Percentiles rank a stretch among this genome's conserved stretches.
Conservation (phyloP, 2,888 invertebrate species). For the Polymixis flavicincta region DNA sequence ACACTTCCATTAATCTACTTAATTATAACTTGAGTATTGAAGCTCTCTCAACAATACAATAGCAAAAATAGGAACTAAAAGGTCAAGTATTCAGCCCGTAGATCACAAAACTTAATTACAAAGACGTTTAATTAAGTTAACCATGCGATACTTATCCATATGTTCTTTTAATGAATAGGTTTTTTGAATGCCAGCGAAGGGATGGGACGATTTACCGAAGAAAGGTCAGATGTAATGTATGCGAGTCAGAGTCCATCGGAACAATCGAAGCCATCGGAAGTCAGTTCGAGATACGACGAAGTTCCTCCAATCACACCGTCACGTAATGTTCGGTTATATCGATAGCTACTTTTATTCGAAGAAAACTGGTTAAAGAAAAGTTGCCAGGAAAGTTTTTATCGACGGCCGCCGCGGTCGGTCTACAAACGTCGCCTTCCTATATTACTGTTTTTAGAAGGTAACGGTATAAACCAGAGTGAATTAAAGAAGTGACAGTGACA, state of each 20-base stretch:
- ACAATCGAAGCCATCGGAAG: slow-evolving; percentile 77
- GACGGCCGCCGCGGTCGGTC: slow-evolving; percentile 32
- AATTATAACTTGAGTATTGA: slow-evolving; percentile 38
- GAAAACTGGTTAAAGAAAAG: slow-evolving; percentile 67
- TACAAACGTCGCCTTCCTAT: slow-evolving; percentile 50
- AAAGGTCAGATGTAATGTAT: slow-evolving; percentile 76
- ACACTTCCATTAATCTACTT: slow-evolving; percentile 55
- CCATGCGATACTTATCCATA: slow-evolving; percentile 34
- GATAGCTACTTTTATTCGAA: slow-evolving; percentile 50
- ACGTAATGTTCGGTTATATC: slow-evolving; percentile 58
- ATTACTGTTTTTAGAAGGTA: slow-evolving; percentile 67
- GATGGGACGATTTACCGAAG: slow-evolving; percentile 56
- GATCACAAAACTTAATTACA: slow-evolving; percentile 48
- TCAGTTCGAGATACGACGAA: slow-evolving; percentile 72
- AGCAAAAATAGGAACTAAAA: slow-evolving; percentile 34
- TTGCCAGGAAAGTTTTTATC: slow-evolving; percentile 62
- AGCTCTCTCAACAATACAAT: slow-evolving; percentile 41
- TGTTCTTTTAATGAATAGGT: slow-evolving; percentile 52
- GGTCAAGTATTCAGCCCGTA: slow-evolving; percentile 24
- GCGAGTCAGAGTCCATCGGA: slow-evolving; percentile 74
- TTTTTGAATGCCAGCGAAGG: slow-evolving; percentile 53
- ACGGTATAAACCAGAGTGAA: slow-evolving; percentile 60
- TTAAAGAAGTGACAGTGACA: slow-evolving; percentile 62
- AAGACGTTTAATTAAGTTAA: slow-evolving; percentile 59
- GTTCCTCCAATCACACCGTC: slow-evolving; percentile 71